Conservation (phyloP, 2,113 vertebrate species). For the Archilochus colubris region DNA sequence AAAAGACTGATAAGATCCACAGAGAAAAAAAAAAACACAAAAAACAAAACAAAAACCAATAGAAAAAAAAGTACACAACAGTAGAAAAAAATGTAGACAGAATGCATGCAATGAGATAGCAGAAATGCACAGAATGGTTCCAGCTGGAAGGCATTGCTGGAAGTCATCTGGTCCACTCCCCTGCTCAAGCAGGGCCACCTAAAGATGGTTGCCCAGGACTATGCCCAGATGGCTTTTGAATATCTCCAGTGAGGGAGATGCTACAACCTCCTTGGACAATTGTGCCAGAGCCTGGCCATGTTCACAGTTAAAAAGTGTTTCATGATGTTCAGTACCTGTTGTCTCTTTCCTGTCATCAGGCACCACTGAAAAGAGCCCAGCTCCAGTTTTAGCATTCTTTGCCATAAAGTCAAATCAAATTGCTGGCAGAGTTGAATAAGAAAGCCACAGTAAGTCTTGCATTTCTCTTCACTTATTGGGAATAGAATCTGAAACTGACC, state of each 20-base stretch:
- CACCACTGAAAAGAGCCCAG: neutral
- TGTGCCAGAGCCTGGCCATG: neutral
- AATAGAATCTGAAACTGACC: neutral
- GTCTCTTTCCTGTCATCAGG: neutral
- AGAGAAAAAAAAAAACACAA: neutral
- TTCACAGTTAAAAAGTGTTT: neutral
- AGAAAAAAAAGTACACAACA: no score
- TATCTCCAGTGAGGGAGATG: neutral
- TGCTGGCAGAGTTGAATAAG: neutral
- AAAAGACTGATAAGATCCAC: neutral
- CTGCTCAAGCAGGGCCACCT: neutral
- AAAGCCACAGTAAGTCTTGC: neutral
- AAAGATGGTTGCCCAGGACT: neutral
- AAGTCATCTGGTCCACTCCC: neutral
- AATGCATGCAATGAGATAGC: neutral
- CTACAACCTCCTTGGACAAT: neutral
- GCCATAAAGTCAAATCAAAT: neutral
- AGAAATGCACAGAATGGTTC: neutral
- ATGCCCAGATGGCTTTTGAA: neutral
- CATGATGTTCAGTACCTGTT: neutral
- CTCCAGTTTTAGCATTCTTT: neutral
- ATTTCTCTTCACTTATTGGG: neutral
- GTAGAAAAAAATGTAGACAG: no score
- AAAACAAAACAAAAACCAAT: no score
- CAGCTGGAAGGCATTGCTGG: neutral